Evolutionary conservation across 1,140 invertebrate genomes (phyloP).

Genomic region (Apis laboriosa): DNA sequence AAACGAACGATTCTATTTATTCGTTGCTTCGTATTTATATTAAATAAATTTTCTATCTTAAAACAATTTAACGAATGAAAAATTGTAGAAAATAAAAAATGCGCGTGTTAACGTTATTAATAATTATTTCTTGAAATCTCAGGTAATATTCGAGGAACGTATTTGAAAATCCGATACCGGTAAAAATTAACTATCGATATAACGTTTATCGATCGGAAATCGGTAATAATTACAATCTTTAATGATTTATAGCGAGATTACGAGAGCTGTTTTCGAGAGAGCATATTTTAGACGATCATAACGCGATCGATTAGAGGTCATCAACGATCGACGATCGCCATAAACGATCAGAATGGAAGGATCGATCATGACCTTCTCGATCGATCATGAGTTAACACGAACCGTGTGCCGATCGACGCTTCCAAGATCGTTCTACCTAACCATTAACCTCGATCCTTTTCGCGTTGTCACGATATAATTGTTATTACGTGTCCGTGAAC

Average conservation of each 20-base stretch:
- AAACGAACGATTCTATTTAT: too few species aligned
- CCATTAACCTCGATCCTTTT: slow-evolving; percentile 34
- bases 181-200: not conserved
- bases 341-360: not conserved
- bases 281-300: not conserved
- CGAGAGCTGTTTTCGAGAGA: not conserved
- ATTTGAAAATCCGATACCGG: not conserved
- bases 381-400: slow-evolving; percentile 13
- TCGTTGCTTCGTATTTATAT: too few species aligned
- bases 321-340: not conserved
- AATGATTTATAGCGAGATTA: not conserved
- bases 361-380: not conserved
- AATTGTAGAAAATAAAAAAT: too few species aligned
- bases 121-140: too few species aligned
- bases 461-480: slow-evolving; percentile 38
- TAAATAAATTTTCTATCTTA: too few species aligned
- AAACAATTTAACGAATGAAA: too few species aligned
- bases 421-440: not conserved
- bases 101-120: too few species aligned
- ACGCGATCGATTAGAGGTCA: not conserved
- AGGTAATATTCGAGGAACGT: too few species aligned
- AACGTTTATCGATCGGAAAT: not conserved
- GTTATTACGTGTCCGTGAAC: slow-evolving; percentile 40
- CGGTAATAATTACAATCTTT: slow-evolving; percentile 11
- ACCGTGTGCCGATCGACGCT: not conserved